Evolutionary conservation across 2,797 vertebrate genomes (phyloP).

Genomic region (Orestias chungarensis): DNA sequence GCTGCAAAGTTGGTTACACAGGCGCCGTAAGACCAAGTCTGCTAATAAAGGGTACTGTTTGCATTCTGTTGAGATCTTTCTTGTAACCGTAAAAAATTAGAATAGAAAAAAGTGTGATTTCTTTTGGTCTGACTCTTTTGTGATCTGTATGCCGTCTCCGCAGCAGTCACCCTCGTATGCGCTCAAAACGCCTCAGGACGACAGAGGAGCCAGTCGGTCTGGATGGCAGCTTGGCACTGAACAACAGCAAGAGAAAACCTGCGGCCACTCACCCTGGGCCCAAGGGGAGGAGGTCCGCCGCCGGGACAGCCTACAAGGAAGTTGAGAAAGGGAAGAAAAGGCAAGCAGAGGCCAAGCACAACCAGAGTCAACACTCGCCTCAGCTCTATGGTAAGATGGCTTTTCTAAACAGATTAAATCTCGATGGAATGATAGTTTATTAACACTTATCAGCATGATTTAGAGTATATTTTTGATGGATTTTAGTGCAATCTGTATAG

Average conservation of each 20-base stretch:
- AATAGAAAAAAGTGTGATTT: too few species aligned
- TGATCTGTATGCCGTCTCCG: conserved; percentile 23
- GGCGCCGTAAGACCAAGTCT: conserved; percentile 79
- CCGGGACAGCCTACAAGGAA: conserved; percentile 50
- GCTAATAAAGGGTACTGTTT: conserved; percentile 78
- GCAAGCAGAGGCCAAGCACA: conserved; percentile 73
- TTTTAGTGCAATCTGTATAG: neutral
- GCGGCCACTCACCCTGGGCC: conserved; percentile 61
- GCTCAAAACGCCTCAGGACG: conserved; percentile 89
- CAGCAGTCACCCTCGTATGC: conserved; percentile 83
- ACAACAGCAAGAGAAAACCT: conserved; percentile 64
- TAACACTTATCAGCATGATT: neutral
- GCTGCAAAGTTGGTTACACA: conserved; percentile 88
- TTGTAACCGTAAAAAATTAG: neutral
- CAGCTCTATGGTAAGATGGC: conserved; percentile 83
- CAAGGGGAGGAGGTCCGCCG: conserved; percentile 78
- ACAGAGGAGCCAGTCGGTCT: conserved; percentile 78
- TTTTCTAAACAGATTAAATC: neutral
- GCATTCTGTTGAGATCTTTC: neutral
- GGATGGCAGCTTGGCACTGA: conserved; percentile 60
- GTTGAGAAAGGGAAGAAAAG: conserved; percentile 64
- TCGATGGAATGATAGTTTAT: neutral
- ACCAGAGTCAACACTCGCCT: conserved; percentile 68
- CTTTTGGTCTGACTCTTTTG: conserved; percentile 11
- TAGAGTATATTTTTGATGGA: neutral